Base-by-base conservation (phyloP, 1,140 invertebrate genomes). In the Drosophila subobscura region DNA sequence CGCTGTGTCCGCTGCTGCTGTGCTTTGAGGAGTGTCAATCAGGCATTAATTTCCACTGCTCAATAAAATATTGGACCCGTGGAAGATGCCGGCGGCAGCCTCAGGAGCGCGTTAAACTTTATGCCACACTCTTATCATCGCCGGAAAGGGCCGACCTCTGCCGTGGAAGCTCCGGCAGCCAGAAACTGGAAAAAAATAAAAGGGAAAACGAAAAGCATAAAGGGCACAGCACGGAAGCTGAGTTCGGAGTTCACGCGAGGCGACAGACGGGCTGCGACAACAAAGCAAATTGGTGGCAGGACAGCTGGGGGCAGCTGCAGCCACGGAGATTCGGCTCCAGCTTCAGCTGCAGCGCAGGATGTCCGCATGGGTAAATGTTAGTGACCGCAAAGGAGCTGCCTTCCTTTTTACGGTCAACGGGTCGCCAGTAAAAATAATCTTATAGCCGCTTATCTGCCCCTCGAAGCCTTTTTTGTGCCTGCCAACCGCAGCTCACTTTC, bases 201-300 rank as follows among this genome's bases (percentile, higher is more conserved):
- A 47, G 49, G 23, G 12, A 22, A 46, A 51, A 47, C 23, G 12
- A 22, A 46, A 51, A 47, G 50, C 50, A 23, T 44, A 68, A 68
- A 16, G 42, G 65, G 65, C 50, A 25, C 10, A 59, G 37, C 25
- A 47, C 49, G 58, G 71, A 66, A 58, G 72, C 56, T 40, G 50
- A 74, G 73, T 75, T 79, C 65, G 53, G 52, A 79, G 77, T 72
- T 79, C 77, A 71, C 71, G 79, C 71, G 79, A 81, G 81, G 53
- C 29, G 49, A 41, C 63, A 44, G 60, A 52, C 41, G 44, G 50
- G 49, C 33, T 60, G 68, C 41, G 61, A 56, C 75, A 77, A 77
- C 75, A 77, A 71, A 77, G 74, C 74, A 77, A 77, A 77, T 77
- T 77, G 73, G 65, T 77, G 74, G 73, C 41, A 53, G 14, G 44